phyloP scores from a whole-genome alignment of 2,113 vertebrate species.

The Stercorarius parasiticus region DNA sequence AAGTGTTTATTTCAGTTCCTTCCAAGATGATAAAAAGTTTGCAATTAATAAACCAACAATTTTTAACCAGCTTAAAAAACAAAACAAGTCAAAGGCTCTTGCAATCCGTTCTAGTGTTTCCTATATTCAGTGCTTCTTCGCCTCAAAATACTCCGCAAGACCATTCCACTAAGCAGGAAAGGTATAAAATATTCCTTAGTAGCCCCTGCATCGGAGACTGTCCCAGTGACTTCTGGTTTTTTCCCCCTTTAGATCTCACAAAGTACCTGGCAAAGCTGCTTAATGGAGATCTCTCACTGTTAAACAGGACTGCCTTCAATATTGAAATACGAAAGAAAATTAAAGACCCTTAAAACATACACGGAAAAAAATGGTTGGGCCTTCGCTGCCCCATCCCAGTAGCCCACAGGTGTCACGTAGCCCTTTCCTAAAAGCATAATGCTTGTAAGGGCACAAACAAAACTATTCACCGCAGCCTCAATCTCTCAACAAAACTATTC shows the following conservation, averaged over 20 bases:
- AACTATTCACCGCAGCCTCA: not conserved
- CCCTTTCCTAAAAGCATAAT: not conserved
- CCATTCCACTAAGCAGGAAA: not conserved
- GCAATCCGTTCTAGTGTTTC: not conserved
- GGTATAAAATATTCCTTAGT: not conserved
- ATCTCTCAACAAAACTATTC: not conserved
- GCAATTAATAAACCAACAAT: not conserved
- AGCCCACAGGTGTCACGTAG: not conserved
- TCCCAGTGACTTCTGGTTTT: not conserved
- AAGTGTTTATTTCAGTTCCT: not conserved
- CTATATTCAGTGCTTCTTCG: not conserved
- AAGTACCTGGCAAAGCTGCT: not conserved
- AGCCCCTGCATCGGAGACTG: not conserved
- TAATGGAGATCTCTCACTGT: not conserved
- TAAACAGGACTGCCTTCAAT: not conserved
- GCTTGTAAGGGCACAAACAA: not conserved
- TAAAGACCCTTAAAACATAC: rapidly evolving
- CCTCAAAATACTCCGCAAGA: not conserved
- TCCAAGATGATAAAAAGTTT: not conserved
- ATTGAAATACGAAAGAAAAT: not conserved
- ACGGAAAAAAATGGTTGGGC: not conserved
- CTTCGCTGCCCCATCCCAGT: not conserved
- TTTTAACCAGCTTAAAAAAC: not conserved
- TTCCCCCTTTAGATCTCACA: not conserved
- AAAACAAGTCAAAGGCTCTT: not conserved